Percentiles rank a stretch among this genome's conserved stretches.
These are phyloP conservation scores for Nipponia nippon DNA, from an alignment of 2,113 vertebrate genomes.

Conservation along the genomic window DNA sequence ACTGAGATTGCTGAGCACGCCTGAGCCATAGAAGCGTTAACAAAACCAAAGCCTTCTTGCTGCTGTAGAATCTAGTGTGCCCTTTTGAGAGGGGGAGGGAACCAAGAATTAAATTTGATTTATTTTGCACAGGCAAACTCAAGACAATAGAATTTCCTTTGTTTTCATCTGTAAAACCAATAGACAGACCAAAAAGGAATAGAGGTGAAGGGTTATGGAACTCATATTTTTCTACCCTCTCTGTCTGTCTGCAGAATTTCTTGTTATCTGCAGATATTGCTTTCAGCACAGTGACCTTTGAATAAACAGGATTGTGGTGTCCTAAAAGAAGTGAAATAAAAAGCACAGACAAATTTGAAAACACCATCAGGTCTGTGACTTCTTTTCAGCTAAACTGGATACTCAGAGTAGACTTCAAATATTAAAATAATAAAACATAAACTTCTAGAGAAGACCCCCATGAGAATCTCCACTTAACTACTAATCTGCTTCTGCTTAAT, in stretches of 20 bases:
- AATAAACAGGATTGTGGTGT: constrained; percentile 33
- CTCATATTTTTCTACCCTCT: constrained; percentile 32
- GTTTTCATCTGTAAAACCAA: constrained; percentile 45
- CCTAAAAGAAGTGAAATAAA: constrained; percentile 23
- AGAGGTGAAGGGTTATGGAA: constrained; percentile 45
- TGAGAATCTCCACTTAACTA: constrained; percentile 4
- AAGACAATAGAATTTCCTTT: constrained; percentile 55
- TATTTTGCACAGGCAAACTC: constrained; percentile 35
- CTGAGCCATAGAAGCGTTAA: constrained; percentile 6
- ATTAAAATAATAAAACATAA: constrained; percentile 12
- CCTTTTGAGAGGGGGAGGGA: not conserved
- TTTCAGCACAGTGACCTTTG: constrained; percentile 48
- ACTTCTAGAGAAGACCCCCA: not conserved
- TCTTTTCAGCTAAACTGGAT: constrained; percentile 17
- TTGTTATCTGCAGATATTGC: constrained; percentile 46
- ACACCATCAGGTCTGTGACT: not conserved
- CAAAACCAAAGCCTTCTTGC: not conserved
- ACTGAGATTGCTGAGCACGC: not conserved
- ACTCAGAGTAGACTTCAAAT: not conserved
- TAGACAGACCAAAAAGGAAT: constrained; percentile 26
- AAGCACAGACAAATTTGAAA: constrained; percentile 30
- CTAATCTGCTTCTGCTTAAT: constrained; percentile 35
- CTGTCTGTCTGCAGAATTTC: constrained; percentile 32
- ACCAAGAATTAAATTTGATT: constrained; percentile 10
- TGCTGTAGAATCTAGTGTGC: not conserved